phyloP scores from a whole-genome alignment of 1,140 invertebrate genomes.

The Aphaenogaster ashmeadi region DNA sequence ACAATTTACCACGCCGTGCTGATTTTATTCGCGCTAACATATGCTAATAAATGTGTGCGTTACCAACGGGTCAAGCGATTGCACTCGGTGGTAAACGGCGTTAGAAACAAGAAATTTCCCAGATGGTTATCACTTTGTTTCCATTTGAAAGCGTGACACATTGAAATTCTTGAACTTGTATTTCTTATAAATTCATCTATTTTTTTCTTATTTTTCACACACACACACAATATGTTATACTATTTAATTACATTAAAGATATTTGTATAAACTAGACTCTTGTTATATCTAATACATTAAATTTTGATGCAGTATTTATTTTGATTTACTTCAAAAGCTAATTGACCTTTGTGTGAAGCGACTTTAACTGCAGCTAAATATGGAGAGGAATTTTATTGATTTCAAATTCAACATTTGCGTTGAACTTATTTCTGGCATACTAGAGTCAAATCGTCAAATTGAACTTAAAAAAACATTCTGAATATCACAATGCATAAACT shows the following conservation, averaged over 20 bases:
- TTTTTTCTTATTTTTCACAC: background rate
- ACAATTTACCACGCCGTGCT: background rate
- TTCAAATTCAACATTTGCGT: background rate
- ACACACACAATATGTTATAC: background rate
- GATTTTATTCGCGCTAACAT: constrained; percentile 46
- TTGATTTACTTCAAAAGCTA: background rate
- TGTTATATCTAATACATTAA: background rate
- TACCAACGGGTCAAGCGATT: constrained; percentile 7
- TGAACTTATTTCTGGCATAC: constrained; percentile 18
- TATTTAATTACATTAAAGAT: background rate
- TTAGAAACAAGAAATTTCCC: constrained; percentile 1
- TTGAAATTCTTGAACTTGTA: background rate
- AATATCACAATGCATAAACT: too few relatives aligned
- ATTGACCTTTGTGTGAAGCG: background rate
- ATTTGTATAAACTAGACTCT: background rate
- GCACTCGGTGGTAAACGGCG: background rate
- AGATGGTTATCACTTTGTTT: background rate
- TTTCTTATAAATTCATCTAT: background rate
- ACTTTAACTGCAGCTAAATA: constrained; percentile 17
- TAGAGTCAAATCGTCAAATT: background rate
- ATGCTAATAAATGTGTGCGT: constrained; percentile 58
- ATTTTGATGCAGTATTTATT: background rate
- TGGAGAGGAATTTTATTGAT: background rate
- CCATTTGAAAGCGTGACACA: background rate
- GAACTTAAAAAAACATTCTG: background rate